Evolutionary conservation across 1,140 invertebrate species (phyloP).

Genomic region (Drosophila ficusphila): DNA sequence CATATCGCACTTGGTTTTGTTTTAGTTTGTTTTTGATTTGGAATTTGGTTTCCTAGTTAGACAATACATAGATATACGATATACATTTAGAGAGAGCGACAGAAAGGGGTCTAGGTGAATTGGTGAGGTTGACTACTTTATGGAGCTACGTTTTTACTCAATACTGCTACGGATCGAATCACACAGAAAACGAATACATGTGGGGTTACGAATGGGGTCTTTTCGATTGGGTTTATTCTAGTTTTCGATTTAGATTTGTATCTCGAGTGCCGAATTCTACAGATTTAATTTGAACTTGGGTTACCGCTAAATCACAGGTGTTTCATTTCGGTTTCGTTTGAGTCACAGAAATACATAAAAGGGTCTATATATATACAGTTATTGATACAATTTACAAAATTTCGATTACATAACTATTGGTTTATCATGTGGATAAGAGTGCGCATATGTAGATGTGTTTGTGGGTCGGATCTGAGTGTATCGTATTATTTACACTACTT

Average conservation of each 20-base stretch:
- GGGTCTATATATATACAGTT: slow-evolving; percentile 35
- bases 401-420: slow-evolving; percentile 36
- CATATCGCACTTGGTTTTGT: slow-evolving; percentile 34
- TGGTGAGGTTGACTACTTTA: slow-evolving; percentile 33
- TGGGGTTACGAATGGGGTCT: slow-evolving; percentile 53
- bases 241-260: slow-evolving; percentile 1
- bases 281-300: slow-evolving; percentile 24
- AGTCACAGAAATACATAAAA: slow-evolving; percentile 33
- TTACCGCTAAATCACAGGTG: slow-evolving; percentile 52
- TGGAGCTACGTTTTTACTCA: slow-evolving; percentile 56
- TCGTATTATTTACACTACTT: slow-evolving; percentile 62
- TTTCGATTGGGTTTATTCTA: slow-evolving; percentile 6
- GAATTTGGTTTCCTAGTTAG: slow-evolving; percentile 70
- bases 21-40: slow-evolving; percentile 47
- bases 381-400: slow-evolving; percentile 38
- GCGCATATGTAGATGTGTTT: slow-evolving; percentile 14
- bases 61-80: slow-evolving; percentile 59
- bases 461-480: slow-evolving; percentile 8
- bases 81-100: slow-evolving; percentile 28
- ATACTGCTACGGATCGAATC: slow-evolving; percentile 63
- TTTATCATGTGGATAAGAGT: slow-evolving; percentile 18
- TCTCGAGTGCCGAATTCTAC: slow-evolving; percentile 23
- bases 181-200: slow-evolving; percentile 68
- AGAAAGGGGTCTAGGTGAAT: slow-evolving; percentile 37
- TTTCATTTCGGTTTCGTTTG: slow-evolving; percentile 25